phyloP scores from a whole-genome alignment of 2,888 invertebrate genomes.

The Callinectes sapidus region DNA sequence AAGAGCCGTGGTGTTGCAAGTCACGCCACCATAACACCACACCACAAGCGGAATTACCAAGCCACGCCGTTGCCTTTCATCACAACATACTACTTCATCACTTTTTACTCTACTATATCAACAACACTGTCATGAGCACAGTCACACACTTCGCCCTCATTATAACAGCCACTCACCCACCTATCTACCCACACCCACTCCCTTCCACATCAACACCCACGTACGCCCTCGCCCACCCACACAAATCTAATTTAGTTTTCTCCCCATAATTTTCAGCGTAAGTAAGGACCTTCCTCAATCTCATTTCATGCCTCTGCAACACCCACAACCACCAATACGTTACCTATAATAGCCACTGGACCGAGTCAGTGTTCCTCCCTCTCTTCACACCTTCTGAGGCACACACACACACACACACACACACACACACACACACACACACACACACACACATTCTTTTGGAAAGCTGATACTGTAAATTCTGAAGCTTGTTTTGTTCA shows the following conservation, averaged over 20 bases:
- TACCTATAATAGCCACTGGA: background rate
- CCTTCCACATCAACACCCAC: background rate
- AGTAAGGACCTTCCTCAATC: background rate
- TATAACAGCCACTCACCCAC: background rate
- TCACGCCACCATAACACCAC: background rate
- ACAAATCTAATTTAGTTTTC: background rate
- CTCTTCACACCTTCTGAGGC: background rate
- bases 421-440: conserved; percentile 16
- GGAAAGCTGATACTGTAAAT: background rate
- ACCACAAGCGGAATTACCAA: background rate
- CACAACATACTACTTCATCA: background rate
- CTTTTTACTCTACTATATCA: background rate
- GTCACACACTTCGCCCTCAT: background rate
- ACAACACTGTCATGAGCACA: background rate
- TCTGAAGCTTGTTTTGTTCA: background rate
- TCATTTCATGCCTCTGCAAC: conserved; percentile 16
- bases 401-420: conserved; percentile 12
- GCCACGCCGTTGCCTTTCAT: background rate
- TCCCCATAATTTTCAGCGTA: background rate
- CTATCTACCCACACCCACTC: background rate
- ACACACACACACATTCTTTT: conserved; percentile 14
- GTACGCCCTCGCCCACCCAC: background rate
- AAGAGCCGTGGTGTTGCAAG: conserved; percentile 5
- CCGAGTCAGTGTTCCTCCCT: background rate
- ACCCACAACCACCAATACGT: background rate